Evolutionary conservation across 2,797 vertebrate genomes (phyloP).

Genomic region (Tokudaia tokunoshimensis): DNA sequence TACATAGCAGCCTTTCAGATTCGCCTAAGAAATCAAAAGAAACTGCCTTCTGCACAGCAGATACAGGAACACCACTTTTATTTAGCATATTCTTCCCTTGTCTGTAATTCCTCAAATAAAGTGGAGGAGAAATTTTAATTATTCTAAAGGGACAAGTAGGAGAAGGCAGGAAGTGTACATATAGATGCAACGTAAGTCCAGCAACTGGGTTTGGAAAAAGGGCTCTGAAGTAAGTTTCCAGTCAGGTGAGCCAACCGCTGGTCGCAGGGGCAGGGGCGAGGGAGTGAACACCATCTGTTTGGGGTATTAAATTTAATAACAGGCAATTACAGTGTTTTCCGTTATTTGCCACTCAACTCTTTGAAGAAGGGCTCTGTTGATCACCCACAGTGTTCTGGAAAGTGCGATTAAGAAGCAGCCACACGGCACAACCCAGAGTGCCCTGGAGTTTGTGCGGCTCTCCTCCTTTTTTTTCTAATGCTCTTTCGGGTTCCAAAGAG

Average conservation of each 20-base stretch:
- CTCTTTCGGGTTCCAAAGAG: neutral
- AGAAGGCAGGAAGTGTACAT: slow-evolving; percentile 27
- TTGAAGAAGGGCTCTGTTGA: slow-evolving; percentile 60
- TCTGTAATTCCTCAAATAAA: neutral
- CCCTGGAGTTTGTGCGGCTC: neutral
- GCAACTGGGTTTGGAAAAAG: neutral
- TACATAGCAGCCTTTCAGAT: neutral
- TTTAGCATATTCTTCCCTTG: neutral
- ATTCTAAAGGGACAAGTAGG: neutral
- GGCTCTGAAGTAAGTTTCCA: slow-evolving; percentile 67
- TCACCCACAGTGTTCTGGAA: slow-evolving; percentile 62
- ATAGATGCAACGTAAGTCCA: neutral
- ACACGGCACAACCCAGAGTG: neutral
- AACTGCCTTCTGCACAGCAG: neutral
- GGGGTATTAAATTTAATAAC: slow-evolving; percentile 76
- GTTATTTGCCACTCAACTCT: slow-evolving; percentile 71
- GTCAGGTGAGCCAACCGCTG: slow-evolving; percentile 54
- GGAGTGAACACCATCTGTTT: slow-evolving; percentile 68
- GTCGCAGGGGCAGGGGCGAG: neutral
- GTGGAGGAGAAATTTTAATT: neutral
- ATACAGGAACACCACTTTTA: neutral
- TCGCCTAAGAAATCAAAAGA: neutral
- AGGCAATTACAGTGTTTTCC: slow-evolving; percentile 73
- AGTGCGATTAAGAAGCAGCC: neutral
- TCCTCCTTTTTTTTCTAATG: neutral